Evolutionary conservation across 1,140 invertebrate genomes (phyloP).

Genomic region (Megalonaias nervosa): DNA sequence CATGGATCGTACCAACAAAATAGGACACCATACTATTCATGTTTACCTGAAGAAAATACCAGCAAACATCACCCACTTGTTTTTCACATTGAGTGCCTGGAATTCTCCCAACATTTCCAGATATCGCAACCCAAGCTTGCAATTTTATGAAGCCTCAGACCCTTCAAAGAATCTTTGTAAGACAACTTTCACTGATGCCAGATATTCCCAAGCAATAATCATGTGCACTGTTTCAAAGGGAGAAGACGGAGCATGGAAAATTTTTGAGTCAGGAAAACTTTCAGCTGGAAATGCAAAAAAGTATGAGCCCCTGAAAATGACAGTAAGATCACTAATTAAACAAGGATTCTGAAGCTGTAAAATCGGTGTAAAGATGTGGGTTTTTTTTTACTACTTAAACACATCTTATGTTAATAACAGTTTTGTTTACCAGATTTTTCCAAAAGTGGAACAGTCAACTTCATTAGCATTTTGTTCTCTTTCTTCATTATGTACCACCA

Average conservation of each 20-base stretch:
- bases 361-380: too few relatives aligned
- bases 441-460: too few relatives aligned
- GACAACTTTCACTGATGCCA: constrained; percentile 35
- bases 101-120: constrained; percentile 33
- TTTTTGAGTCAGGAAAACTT: constrained; percentile 32
- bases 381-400: too few relatives aligned
- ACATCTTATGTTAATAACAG: too few relatives aligned
- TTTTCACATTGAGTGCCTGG: constrained; percentile 39
- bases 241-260: constrained; percentile 5
- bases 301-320: constrained; percentile 11
- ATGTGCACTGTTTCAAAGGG: constrained; percentile 26
- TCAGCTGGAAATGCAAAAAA: constrained; percentile 19
- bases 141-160: constrained; percentile 30
- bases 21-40: constrained; percentile 34
- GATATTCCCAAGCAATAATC: constrained; percentile 27
- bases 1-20: constrained; percentile 25
- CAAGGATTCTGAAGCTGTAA: not conserved
- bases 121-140: constrained; percentile 37
- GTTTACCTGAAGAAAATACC: constrained; percentile 30
- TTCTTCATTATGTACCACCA: too few relatives aligned
- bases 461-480: too few relatives aligned
- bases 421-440: too few relatives aligned
- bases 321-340: not conserved
- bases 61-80: constrained; percentile 31
- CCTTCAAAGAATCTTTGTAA: constrained; percentile 22